A percentile compares a stretch with the other conserved stretches of the same genome.
Conservation (phyloP, 2,797 vertebrate species). For the Helicolenus hilgendorfi region DNA sequence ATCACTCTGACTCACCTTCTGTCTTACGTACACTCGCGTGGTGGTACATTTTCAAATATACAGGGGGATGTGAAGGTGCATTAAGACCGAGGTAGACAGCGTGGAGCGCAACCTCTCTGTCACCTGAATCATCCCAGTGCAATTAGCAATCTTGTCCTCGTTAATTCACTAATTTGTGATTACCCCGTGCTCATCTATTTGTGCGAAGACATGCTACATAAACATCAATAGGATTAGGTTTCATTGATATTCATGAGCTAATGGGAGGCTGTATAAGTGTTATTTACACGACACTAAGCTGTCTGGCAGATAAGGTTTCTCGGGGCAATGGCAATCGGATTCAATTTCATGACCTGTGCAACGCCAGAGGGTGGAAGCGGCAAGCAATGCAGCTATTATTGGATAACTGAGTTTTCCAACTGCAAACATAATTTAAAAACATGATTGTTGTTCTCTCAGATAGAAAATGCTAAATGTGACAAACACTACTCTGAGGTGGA, state of each 20-base stretch:
- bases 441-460: slow-evolving; percentile 52
- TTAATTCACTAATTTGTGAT: slow-evolving; percentile 84
- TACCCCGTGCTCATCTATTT: slow-evolving; percentile 76
- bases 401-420: slow-evolving; percentile 56
- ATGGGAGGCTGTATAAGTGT: slow-evolving; percentile 77
- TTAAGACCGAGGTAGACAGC: slow-evolving; percentile 18
- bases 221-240: slow-evolving; percentile 88
- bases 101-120: slow-evolving; percentile 22
- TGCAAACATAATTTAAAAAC: slow-evolving; percentile 72
- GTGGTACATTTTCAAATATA: slow-evolving; percentile 24
- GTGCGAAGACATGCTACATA: slow-evolving; percentile 81
- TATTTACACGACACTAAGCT: slow-evolving; percentile 87
- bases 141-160: slow-evolving; percentile 77
- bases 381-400: slow-evolving; percentile 50
- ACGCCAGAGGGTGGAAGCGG: slow-evolving; percentile 45
- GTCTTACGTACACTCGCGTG: slow-evolving; percentile 36
- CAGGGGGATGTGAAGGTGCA: slow-evolving; percentile 14
- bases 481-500: slow-evolving; percentile 46
- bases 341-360: slow-evolving; percentile 79
- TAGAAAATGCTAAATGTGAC: slow-evolving; percentile 67
- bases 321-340: slow-evolving; percentile 66
- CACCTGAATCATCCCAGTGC: slow-evolving; percentile 61
- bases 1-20: slow-evolving; percentile 63
- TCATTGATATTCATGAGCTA: slow-evolving; percentile 90
- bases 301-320: slow-evolving; percentile 85